A percentile compares a stretch with the other conserved stretches of the same genome.
Evolutionary conservation across 2,888 invertebrate genomes (phyloP).

Genomic region (Mylabris sibirica): DNA sequence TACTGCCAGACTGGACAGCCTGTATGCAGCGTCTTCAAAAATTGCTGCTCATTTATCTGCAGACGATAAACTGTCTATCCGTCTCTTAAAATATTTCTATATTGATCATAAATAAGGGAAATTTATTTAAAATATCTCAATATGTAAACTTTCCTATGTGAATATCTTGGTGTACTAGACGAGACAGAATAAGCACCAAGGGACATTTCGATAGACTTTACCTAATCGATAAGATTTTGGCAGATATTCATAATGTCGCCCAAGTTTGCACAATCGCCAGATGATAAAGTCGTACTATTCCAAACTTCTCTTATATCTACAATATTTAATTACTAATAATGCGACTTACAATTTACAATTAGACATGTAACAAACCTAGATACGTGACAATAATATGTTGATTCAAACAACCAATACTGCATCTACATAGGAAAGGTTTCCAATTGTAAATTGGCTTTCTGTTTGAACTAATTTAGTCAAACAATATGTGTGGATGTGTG

Average conservation of each 20-base stretch:
- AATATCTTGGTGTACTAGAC: neutral
- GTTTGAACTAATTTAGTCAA: neutral
- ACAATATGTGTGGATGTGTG: too few species aligned
- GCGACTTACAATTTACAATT: too few species aligned
- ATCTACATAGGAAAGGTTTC: neutral
- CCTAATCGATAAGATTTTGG: too few species aligned
- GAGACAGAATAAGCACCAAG: neutral
- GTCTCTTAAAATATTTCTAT: conserved; percentile 29
- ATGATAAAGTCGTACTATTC: too few species aligned
- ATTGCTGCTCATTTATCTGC: conserved; percentile 31
- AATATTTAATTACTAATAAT: too few species aligned
- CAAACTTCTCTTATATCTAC: too few species aligned
- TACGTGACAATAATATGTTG: neutral
- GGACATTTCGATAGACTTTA: too few species aligned
- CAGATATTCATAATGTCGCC: too few species aligned
- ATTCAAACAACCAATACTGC: neutral
- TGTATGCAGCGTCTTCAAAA: too few species aligned
- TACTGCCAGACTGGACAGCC: too few species aligned
- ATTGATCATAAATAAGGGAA: neutral
- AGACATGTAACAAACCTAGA: neutral
- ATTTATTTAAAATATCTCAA: neutral
- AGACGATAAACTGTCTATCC: conserved; percentile 39
- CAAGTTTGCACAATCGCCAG: too few species aligned
- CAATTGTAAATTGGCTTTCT: neutral
- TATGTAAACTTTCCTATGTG: neutral